Base-by-base conservation (phyloP, 2,888 invertebrate species). In the Drosophila lutescens region DNA sequence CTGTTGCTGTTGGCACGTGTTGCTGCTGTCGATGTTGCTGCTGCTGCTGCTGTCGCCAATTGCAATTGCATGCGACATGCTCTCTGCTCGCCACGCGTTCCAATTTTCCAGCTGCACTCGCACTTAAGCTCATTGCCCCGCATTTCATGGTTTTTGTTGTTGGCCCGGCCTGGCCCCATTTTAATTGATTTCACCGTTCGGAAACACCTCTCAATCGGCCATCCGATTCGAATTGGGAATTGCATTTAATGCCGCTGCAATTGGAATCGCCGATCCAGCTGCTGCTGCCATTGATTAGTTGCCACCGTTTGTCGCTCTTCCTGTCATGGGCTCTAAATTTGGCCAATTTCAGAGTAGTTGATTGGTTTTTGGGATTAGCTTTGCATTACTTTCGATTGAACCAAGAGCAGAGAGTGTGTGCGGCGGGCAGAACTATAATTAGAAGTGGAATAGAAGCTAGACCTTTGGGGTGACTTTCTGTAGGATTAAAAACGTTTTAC, bases 171-270 rank as follows among this genome's bases (percentile, higher is more conserved):
- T 26, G 26, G 26, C 40, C 74, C 74, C 73, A 59, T 69, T 83
- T 77, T 82, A 82, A 82, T 86, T 82, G 82, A 86, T 83, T 82
- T 86, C 71, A 56, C 79, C 68, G 77, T 68, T 49, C 59, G 47
- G 43, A 63, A 81, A 76, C 74, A 78, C 78, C 68, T 80, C 70
- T 55, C 78, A 65, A 68, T 75, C 53, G 65, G 32, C 66, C 43
- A 54, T 66, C 50, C 77, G 70, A 77, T 74, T 68, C 68, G 58
- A 41, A 41, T 43, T 51, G 49, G 23, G 46, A 65, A 63, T 36
- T 38, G 41, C 62, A 66, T 54, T 51, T 60, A 47, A 34, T 40
- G 63, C 65, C 30, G 10, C 69, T 59, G 65, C 44, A 49, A 62
- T 40, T 41, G 59, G 17, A 49, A 49, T 44, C 36, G 32, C 20